Evolutionary conservation across 2,888 invertebrate species (phyloP).

Genomic region (Cerastis leucographa): DNA sequence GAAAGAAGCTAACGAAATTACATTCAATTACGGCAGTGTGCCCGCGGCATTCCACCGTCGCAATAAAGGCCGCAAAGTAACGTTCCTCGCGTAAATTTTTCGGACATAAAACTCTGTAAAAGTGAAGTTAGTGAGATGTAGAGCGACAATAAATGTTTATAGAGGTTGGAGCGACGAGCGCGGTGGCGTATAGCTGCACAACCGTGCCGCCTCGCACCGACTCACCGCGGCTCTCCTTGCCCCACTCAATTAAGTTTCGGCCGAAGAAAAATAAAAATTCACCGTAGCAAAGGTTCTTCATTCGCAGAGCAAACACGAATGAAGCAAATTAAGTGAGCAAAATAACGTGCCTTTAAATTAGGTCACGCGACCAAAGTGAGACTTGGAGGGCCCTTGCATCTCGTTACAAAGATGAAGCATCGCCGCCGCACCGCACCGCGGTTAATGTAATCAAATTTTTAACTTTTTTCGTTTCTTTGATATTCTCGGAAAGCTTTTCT

Average conservation of each 20-base stretch:
- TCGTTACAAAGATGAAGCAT: conserved; percentile 78
- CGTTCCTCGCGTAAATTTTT: conserved; percentile 89
- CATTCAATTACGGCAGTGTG: conserved; percentile 88
- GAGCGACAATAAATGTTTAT: conserved; percentile 89
- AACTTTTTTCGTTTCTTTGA: conserved; percentile 77
- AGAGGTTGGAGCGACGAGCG: conserved; percentile 73
- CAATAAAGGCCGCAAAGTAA: conserved; percentile 86
- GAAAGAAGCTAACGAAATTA: conserved; percentile 90
- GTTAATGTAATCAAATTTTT: conserved; percentile 85
- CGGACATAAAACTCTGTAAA: conserved; percentile 90
- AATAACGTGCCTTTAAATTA: conserved; percentile 86
- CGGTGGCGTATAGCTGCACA: background rate
- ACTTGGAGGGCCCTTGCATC: conserved; percentile 78
- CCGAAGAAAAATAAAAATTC: conserved; percentile 84
- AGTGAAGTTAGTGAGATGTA: conserved; percentile 90
- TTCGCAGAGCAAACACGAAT: conserved; percentile 88
- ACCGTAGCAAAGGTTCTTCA: conserved; percentile 77
- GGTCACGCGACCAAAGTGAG: conserved; percentile 84
- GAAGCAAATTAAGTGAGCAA: conserved; percentile 89
- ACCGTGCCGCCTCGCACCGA: conserved; percentile 56
- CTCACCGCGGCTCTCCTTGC: conserved; percentile 66
- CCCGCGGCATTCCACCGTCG: conserved; percentile 85
- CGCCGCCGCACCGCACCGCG: conserved; percentile 61
- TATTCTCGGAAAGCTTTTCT: conserved; percentile 70
- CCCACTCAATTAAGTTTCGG: conserved; percentile 85